Evolutionary conservation across 1,140 invertebrate species (phyloP), one percentile per base, ranked within the genome.

Genomic region (Chionoecetes opilio): DNA sequence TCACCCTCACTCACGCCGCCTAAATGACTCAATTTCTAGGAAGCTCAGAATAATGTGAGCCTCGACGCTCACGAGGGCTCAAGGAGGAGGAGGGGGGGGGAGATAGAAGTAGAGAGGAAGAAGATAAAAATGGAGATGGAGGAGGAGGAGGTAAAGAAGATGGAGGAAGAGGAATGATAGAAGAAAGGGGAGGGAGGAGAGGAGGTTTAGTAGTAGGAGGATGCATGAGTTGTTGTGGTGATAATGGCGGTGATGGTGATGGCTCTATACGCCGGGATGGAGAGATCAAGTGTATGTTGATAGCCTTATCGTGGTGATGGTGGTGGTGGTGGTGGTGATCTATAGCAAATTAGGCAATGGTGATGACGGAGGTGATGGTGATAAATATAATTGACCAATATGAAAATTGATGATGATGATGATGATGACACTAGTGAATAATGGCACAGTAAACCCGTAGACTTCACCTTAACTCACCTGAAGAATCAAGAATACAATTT

Each of bases 11-110:
- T 35, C 35, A n/a, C 34, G 86, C 86, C 17, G 26, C 32, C 86
- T 88, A 5, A 88, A 88, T 88, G 86, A 88, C 86, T 88, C 86
- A 38, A 88, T 88, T n/a, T 91, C 89, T 91, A 63, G 53, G 38
- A 91, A 75, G 89, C 17, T 91, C 32, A 75, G 88, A 26, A 75
- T 26, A 75, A 75, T 75, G 63, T n/a, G 63, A 75, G 63, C 21
- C 63, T 75, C 21, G n/a, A 75, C 63, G 63, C 63, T 53, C 11
- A 29, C n/a, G n/a, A n/a, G n/a, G 17, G 35, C 32, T 35, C 32
- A 32, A 63, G 38, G 46, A 90, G 31, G 88, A 90, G 88, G 88
- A 90, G 38, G 14, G 26, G 86, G 9, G 34, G 38, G n/a, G 34
- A 17, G 86, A 87, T 11, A 17, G 38, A n/a, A 26, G n/a, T n/a